These are phyloP conservation scores for Hirudinaria manillensis DNA, from an alignment of 2,888 invertebrate species.

Conservation along the genomic window DNA sequence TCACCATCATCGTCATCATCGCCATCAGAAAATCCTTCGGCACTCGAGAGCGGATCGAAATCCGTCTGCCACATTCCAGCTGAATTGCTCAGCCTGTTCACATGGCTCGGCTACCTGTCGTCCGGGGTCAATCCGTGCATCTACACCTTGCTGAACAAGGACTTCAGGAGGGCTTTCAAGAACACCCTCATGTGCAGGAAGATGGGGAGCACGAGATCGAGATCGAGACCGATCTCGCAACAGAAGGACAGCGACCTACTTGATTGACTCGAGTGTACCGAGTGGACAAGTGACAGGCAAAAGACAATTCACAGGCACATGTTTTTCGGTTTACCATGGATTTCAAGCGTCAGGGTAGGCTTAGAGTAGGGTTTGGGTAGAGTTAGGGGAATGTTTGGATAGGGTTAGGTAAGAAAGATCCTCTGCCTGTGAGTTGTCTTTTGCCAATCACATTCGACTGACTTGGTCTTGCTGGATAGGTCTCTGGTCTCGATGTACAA, in stretches of 20 bases:
- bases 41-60: not conserved
- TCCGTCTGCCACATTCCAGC: slow-evolving; percentile 37
- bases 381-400: no score
- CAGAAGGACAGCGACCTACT: not conserved
- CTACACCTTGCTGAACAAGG: slow-evolving; percentile 40
- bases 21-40: not conserved
- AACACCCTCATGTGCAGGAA: slow-evolving; percentile 34
- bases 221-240: slow-evolving; percentile 21
- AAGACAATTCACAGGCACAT: not conserved
- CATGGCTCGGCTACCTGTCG: slow-evolving; percentile 40
- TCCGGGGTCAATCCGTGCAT: slow-evolving; percentile 42
- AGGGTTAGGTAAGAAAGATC: no score
- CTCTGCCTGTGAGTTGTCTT: no score
- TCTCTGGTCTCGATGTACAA: no score
- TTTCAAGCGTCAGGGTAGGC: no score
- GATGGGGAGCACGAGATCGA: not conserved
- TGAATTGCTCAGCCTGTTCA: slow-evolving; percentile 35
- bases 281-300: no score
- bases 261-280: not conserved
- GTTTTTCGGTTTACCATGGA: no score
- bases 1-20: not conserved
- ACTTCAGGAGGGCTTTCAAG: slow-evolving; percentile 39
- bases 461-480: no score
- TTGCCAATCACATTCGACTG: no score
- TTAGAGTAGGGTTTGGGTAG: no score